Base-by-base conservation (phyloP, 2,888 invertebrate species). In the Drosophila anceps region DNA sequence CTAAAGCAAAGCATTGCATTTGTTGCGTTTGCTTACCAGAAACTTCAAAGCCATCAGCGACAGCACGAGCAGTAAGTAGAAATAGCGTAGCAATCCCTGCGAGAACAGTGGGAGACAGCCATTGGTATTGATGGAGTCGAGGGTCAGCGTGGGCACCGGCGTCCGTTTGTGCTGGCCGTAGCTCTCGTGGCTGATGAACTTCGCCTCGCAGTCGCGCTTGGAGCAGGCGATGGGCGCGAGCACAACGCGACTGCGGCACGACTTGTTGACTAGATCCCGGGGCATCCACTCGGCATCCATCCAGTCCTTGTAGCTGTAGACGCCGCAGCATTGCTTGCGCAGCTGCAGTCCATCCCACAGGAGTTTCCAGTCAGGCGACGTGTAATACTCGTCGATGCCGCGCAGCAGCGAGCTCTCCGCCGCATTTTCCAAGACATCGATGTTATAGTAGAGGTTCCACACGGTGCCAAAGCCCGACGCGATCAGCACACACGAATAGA, bases 331-430 rank as follows among this genome's bases (percentile, higher is more conserved):
- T 54, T 92, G 83, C 50, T 90, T 86, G 1, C 81, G 76, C 48
- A 90, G 81, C 55, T 93, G 93, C 37, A 93, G 37, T 15, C 84
- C 80, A 60, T 93, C 93, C 93, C 93, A 93, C 0, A 92, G 60
- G 0, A 93, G 75, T 37, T 93, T 91, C 93, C 93, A 93, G 9
- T 92, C 90, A 0, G 93, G 91, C 59, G 90, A 87, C 0, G 83
- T 60, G 59, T 92, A 92, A 60, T 93, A 93, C 29, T 90, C 66
- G 24, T 93, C 91, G 9, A 93, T 92, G 27, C 93, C 93, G 20
- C 81, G 80, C 4, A 79, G 64, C 18, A 93, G 69, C 7, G 92
- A 85, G 13, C 69, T 73, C 55, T 91, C 90, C 13, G 87, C 82
- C 18, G 79, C 61, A 24, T 33, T 79, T 24, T 81, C 76, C 18